Evolutionary conservation across 2,888 invertebrate species (phyloP).

Genomic region (Argyra leucocephala): DNA sequence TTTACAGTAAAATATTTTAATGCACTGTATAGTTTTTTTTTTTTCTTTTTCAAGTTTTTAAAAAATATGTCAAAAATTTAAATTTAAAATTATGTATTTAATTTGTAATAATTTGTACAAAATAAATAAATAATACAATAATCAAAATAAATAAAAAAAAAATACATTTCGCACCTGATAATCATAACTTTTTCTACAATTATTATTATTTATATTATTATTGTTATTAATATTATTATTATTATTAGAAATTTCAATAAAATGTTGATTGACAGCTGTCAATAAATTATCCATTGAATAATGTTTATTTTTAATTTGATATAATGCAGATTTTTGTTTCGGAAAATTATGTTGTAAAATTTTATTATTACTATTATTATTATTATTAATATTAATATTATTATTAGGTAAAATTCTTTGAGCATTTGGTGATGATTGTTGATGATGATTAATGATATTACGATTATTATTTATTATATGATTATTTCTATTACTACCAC

Average conservation of each 20-base stretch:
- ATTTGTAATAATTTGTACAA: not conserved
- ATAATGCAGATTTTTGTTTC: slow-evolving; percentile 12
- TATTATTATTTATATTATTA: not conserved
- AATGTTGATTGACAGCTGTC: not conserved
- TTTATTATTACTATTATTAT: not conserved
- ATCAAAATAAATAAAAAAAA: too few relatives aligned
- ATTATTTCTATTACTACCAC: not conserved
- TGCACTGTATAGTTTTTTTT: too few relatives aligned
- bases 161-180: not conserved
- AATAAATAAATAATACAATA: too few relatives aligned
- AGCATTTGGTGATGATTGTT: not conserved
- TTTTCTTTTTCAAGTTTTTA: too few relatives aligned
- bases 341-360: not conserved
- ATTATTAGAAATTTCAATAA: not conserved
- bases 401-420: not conserved
- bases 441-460: not conserved
- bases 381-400: not conserved
- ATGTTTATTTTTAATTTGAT: slow-evolving; percentile 12
- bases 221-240: not conserved
- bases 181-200: not conserved
- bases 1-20: too few relatives aligned
- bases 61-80: too few relatives aligned
- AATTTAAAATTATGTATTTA: not conserved
- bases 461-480: not conserved
- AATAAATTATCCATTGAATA: slow-evolving; percentile 15